Conservation (phyloP, 2,888 invertebrate genomes). For the Andrena trimmerana region DNA sequence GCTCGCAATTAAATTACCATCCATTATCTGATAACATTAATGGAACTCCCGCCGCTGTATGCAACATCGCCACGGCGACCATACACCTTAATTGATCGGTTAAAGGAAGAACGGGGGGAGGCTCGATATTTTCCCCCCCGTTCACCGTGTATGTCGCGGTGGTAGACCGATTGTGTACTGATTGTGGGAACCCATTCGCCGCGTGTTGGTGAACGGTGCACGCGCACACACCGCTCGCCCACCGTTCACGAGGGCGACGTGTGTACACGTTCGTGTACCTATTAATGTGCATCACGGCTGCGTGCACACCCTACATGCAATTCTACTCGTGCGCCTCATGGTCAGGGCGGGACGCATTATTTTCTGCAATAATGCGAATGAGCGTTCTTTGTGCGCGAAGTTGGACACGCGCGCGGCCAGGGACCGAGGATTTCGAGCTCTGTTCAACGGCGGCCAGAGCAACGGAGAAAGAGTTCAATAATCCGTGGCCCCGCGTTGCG, state of each 20-base stretch:
- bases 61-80: too few relatives aligned
- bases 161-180: slow-evolving; percentile 63
- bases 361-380: slow-evolving; percentile 59
- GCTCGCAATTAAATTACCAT: too few relatives aligned
- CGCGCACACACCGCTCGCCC: slow-evolving; percentile 10
- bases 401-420: slow-evolving; percentile 48
- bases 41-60: too few relatives aligned
- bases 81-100: slow-evolving; percentile 23
- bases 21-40: too few relatives aligned
- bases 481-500: slow-evolving; percentile 6
- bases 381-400: slow-evolving; percentile 56
- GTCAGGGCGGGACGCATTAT: slow-evolving; percentile 70
- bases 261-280: slow-evolving; percentile 50
- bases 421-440: slow-evolving; percentile 19
- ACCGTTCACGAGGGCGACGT: slow-evolving; percentile 44
- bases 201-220: slow-evolving; percentile 59
- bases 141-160: slow-evolving; percentile 61
- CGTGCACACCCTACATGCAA: slow-evolving; percentile 72
- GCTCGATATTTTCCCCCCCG: slow-evolving; percentile 12
- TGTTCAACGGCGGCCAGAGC: background rate
- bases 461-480: slow-evolving; percentile 20
- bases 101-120: background rate
- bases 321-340: slow-evolving; percentile 67
- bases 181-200: slow-evolving; percentile 68
- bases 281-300: slow-evolving; percentile 73